Conservation (phyloP, 2,888 invertebrate species). For the Chrysotoxum bicinctum region DNA sequence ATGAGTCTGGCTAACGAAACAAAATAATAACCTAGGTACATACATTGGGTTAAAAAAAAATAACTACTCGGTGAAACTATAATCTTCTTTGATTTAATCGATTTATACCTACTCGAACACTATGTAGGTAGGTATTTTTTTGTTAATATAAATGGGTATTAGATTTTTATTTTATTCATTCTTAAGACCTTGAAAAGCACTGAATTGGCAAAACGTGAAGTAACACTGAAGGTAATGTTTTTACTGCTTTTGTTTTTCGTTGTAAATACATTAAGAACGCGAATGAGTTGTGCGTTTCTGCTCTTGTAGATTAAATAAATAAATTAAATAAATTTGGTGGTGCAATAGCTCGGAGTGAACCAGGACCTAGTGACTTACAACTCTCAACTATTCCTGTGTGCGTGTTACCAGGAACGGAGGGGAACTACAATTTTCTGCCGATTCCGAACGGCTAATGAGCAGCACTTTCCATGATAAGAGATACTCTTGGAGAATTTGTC, state of each 20-base stretch:
- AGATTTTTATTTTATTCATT: not conserved
- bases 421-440: too few relatives aligned
- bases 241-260: not conserved
- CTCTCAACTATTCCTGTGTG: too few relatives aligned
- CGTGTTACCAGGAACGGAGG: too few relatives aligned
- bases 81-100: slow-evolving; percentile 1
- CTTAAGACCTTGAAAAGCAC: slow-evolving; percentile 32
- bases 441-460: too few relatives aligned
- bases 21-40: too few relatives aligned
- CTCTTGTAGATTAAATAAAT: not conserved
- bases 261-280: not conserved
- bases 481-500: too few relatives aligned
- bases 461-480: too few relatives aligned
- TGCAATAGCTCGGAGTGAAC: too few relatives aligned
- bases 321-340: too few relatives aligned
- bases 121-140: not conserved
- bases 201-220: slow-evolving; percentile 33
- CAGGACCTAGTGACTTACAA: too few relatives aligned
- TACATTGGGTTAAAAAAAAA: not conserved
- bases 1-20: not conserved
- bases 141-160: not conserved
- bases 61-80: not conserved
- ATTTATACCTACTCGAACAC: not conserved
- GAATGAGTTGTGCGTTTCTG: not conserved
- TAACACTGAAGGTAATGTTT: slow-evolving; percentile 35